phyloP scores from a whole-genome alignment of 2,797 vertebrate genomes.

The Hemibagrus guttatus region DNA sequence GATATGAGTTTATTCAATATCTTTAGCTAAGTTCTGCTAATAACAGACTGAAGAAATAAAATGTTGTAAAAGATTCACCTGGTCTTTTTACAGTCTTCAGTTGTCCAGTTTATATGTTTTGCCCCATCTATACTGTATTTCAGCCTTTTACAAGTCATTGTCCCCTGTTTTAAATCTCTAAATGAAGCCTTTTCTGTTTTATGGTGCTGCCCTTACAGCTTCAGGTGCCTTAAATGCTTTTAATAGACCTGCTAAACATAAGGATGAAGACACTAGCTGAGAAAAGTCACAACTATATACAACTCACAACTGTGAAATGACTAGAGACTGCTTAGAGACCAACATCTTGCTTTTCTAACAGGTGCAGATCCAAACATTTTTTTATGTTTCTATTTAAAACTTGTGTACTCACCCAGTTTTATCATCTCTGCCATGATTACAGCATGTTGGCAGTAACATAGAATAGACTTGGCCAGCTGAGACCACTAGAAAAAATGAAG shows the following conservation, averaged over 20 bases:
- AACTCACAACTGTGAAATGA: constrained; percentile 4
- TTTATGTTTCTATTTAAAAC: constrained; percentile 32
- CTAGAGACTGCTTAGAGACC: not conserved
- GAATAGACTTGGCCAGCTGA: not conserved
- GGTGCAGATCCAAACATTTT: constrained; percentile 5
- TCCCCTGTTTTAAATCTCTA: not conserved
- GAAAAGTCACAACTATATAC: not conserved
- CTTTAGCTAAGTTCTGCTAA: not conserved
- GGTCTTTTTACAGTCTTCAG: not conserved
- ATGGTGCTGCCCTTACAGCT: not conserved
- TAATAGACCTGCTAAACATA: constrained; percentile 16
- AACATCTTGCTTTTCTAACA: constrained; percentile 10
- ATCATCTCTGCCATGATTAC: constrained; percentile 28
- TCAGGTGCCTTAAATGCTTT: not conserved
- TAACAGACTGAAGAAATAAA: not conserved
- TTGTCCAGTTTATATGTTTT: not conserved
- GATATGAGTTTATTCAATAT: not conserved
- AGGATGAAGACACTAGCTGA: not conserved
- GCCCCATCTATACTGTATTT: not conserved
- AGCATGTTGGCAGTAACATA: not conserved
- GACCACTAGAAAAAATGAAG: not conserved
- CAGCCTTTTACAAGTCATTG: not conserved
- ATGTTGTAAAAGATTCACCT: not conserved
- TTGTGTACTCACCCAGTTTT: constrained; percentile 11
- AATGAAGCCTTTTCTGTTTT: not conserved